Percentiles rank a stretch among this genome's conserved stretches.
phyloP scores from a whole-genome alignment of 2,888 invertebrate genomes.

The Neoitamus cyanurus region DNA sequence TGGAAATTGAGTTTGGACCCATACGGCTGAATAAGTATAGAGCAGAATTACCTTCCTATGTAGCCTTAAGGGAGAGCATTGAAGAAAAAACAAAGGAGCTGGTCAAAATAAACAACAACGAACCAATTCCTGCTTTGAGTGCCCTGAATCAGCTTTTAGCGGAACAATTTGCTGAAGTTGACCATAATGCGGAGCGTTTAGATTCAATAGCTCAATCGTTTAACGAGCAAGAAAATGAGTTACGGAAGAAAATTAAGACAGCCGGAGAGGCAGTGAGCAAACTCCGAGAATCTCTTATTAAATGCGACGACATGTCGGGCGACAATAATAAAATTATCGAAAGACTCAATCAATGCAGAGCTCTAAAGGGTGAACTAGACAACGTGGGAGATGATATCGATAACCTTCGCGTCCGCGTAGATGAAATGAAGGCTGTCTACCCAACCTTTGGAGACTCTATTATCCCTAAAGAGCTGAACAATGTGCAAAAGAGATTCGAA shows the following conservation, averaged over 20 bases:
- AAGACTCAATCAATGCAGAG: slow-evolving; percentile 80
- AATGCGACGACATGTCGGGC: slow-evolving; percentile 90
- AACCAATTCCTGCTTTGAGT: slow-evolving; percentile 75
- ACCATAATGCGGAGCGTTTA: slow-evolving; percentile 78
- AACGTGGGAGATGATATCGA: slow-evolving; percentile 76
- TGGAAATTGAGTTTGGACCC: slow-evolving; percentile 84
- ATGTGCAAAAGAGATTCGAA: slow-evolving; percentile 86
- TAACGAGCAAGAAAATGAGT: slow-evolving; percentile 78
- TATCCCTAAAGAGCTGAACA: slow-evolving; percentile 83
- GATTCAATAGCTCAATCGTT: slow-evolving; percentile 79
- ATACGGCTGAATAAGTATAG: slow-evolving; percentile 84
- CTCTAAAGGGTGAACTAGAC: slow-evolving; percentile 77
- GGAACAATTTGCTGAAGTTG: slow-evolving; percentile 81
- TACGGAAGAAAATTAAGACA: slow-evolving; percentile 78
- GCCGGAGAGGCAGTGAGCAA: slow-evolving; percentile 77
- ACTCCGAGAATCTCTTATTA: slow-evolving; percentile 84
- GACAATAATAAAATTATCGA: slow-evolving; percentile 85
- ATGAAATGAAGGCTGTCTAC: slow-evolving; percentile 78
- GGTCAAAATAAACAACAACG: slow-evolving; percentile 77
- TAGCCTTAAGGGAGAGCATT: slow-evolving; percentile 81
- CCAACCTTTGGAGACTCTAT: slow-evolving; percentile 82
- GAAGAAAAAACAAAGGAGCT: slow-evolving; percentile 84
- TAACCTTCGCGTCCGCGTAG: slow-evolving; percentile 75
- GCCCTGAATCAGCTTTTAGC: slow-evolving; percentile 76
- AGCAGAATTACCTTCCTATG: slow-evolving; percentile 84